Base-by-base conservation (phyloP, 2,113 vertebrate genomes). In the Spilogale gracilis region DNA sequence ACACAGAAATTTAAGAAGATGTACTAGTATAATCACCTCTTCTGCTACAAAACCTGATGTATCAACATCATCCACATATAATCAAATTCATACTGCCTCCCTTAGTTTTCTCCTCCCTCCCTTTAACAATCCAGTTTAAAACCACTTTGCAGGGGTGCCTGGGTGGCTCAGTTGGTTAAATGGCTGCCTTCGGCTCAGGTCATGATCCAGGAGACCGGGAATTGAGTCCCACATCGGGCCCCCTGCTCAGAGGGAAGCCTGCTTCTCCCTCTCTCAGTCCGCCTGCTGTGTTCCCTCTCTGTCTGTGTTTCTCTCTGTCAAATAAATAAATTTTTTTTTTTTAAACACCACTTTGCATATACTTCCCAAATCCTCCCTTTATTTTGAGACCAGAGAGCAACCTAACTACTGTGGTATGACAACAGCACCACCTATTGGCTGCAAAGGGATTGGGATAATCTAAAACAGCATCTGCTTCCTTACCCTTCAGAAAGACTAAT, bases 1-100 rank as follows among this genome's bases (percentile, higher is more conserved):
- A 94, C 45, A 65, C 2, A 9, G 17, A 92, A 89, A 92, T 82
- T 81, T 85, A 89, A 81, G 45, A 94, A 93, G 67, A 74, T 80
- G 23, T 45, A 80, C 43, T 50, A 74, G 32, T 60, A 94, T 6
- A 87, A 21, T 89, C 48, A 50, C 30, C 18, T 83, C 12, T 20
- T 74, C 17, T 73, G 11, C 45, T 91, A 91, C 43, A 95, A 78
- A 84, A 69, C 56, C 9, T 69, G 9, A 73, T 73, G 61, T 67
- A 48, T 56, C 30, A 58, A 83, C 6, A 85, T 65, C 54, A 38
- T 48, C 25, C 50, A 82, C 38, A 89, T 52, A 48, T 12, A 82
- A 18, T 71, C 45, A 85, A 27, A n/a, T 71, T 78, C 65, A 63
- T 4, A n/a, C 0, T 65, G 8, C 6, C 30, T 93, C 69, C 20